Evolutionary conservation across 2,113 vertebrate species (phyloP).

Genomic region (Scalopus aquaticus): DNA sequence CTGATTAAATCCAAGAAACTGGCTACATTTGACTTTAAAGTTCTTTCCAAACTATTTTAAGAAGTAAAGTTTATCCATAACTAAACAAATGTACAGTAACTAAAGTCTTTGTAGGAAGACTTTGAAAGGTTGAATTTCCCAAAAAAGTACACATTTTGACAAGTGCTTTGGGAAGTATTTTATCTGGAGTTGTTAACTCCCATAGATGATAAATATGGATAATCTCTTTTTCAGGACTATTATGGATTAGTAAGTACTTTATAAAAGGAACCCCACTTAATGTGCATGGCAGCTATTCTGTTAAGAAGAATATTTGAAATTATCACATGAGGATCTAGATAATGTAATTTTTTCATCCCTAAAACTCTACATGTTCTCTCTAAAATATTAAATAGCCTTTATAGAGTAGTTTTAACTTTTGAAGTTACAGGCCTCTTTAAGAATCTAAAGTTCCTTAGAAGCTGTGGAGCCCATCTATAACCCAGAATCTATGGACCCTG

Average conservation of each 20-base stretch:
- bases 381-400: not conserved
- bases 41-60: not conserved
- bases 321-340: not conserved
- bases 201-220: not conserved
- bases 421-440: not conserved
- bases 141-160: not conserved
- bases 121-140: too few relatives aligned
- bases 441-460: not conserved
- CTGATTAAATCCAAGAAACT: not conserved
- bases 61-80: too few relatives aligned
- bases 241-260: not conserved
- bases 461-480: not conserved
- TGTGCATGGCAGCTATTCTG: not conserved
- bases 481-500: not conserved
- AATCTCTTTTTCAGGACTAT: not conserved
- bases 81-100: too few relatives aligned
- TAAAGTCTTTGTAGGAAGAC: too few relatives aligned
- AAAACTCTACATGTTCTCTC: not conserved
- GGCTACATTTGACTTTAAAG: not conserved
- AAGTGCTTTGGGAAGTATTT: not conserved
- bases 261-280: not conserved
- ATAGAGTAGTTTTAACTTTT: not conserved
- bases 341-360: not conserved
- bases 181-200: not conserved
- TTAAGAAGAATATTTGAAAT: not conserved